Evolutionary conservation across 2,888 invertebrate genomes (phyloP).

Genomic region (Reticulitermes lucifugus): DNA sequence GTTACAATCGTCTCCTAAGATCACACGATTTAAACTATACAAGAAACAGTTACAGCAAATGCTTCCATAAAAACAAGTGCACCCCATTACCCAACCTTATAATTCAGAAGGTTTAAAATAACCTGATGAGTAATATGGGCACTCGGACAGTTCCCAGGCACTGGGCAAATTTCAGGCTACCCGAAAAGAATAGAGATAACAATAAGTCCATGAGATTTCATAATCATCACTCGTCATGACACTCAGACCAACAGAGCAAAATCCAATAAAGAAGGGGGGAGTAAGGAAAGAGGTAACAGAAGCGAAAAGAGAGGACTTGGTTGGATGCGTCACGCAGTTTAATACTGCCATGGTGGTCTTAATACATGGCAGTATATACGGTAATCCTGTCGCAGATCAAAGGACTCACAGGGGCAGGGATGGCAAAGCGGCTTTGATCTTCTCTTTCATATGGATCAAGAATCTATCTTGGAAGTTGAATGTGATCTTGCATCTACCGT

Average conservation of each 20-base stretch:
- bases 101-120: too few species aligned
- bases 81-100: too few species aligned
- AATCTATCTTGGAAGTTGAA: conserved; percentile 18
- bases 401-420: conserved; percentile 18
- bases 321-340: neutral
- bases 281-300: neutral
- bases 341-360: neutral
- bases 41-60: too few species aligned
- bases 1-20: too few species aligned
- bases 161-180: too few species aligned
- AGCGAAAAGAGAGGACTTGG: neutral
- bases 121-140: too few species aligned
- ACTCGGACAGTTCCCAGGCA: too few species aligned
- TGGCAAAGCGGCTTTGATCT: conserved; percentile 4
- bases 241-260: neutral
- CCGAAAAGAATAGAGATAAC: neutral
- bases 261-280: neutral
- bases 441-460: conserved; percentile 30
- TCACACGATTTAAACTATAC: too few species aligned
- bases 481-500: neutral
- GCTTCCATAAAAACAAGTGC: too few species aligned
- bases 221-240: neutral
- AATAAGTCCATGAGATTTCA: neutral
- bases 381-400: conserved; percentile 25
- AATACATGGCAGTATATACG: conserved; percentile 1